A percentile compares a stretch with the other conserved stretches of the same genome.
These are phyloP conservation scores for Rhadina sibilatrix DNA, from an alignment of 2,113 vertebrate species.

Conservation along the genomic window DNA sequence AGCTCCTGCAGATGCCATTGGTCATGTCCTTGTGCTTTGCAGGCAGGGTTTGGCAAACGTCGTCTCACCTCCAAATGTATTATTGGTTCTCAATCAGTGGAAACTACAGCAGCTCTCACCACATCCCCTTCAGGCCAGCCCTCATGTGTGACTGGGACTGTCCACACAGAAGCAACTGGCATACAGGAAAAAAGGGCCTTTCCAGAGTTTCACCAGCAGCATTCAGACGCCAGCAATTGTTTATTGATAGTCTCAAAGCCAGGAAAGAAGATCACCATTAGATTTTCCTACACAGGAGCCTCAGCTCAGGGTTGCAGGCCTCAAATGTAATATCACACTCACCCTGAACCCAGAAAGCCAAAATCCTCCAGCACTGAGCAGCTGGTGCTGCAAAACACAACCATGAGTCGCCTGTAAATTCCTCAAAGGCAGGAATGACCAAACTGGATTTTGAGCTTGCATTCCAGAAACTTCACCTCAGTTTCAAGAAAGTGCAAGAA, in stretches of 20 bases:
- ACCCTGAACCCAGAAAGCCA: neutral
- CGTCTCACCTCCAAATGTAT: neutral
- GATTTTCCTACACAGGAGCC: neutral
- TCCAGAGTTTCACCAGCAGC: neutral
- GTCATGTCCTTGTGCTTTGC: neutral
- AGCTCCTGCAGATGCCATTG: neutral
- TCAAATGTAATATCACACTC: neutral
- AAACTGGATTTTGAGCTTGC: neutral
- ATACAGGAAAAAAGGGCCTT: neutral
- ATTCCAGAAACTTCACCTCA: neutral
- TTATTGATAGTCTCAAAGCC: neutral
- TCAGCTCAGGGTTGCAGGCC: neutral
- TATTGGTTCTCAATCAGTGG: neutral
- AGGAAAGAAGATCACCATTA: neutral
- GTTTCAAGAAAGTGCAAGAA: neutral
- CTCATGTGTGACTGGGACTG: neutral
- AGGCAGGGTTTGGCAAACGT: neutral
- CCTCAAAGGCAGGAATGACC: neutral
- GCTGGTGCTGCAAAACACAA: neutral
- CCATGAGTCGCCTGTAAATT: neutral
- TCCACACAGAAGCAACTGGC: neutral
- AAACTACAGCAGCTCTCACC: neutral
- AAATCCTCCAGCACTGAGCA: neutral
- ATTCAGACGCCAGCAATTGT: neutral
- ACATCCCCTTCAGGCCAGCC: neutral